These are phyloP conservation scores for Falco columbarius DNA, from an alignment of 2,797 vertebrate species.

Conservation along the genomic window DNA sequence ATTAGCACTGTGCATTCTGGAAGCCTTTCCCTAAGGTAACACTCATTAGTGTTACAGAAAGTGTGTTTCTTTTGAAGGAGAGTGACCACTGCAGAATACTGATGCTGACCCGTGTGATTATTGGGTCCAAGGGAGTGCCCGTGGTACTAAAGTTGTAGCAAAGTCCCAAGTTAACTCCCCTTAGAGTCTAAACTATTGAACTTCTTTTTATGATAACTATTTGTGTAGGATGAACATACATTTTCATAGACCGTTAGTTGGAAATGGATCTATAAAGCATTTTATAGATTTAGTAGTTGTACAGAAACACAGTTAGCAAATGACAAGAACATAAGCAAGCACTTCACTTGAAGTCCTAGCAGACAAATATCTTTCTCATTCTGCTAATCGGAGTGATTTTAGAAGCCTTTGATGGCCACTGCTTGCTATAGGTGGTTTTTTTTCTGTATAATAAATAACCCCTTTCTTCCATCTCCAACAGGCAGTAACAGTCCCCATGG, in stretches of 20 bases:
- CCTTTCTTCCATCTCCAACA: constrained; percentile 50
- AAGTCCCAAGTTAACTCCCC: not conserved
- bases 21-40: not conserved
- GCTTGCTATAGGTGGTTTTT: not conserved
- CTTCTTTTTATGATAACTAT: not conserved
- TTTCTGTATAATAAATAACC: not conserved
- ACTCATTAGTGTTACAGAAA: not conserved
- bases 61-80: not conserved
- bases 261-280: not conserved
- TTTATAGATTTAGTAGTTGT: not conserved
- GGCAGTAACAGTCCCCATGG: constrained; percentile 89
- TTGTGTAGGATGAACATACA: not conserved
- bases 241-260: not conserved
- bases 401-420: not conserved
- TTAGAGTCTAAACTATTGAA: not conserved
- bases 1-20: not conserved
- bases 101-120: rapidly evolving
- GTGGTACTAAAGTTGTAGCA: not conserved
- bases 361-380: not conserved
- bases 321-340: not conserved
- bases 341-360: not conserved
- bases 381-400: not conserved
- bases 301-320: not conserved
- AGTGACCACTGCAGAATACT: not conserved
- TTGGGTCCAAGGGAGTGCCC: not conserved